Conservation (phyloP, 2,113 vertebrate species). For the Noturus placidus region DNA sequence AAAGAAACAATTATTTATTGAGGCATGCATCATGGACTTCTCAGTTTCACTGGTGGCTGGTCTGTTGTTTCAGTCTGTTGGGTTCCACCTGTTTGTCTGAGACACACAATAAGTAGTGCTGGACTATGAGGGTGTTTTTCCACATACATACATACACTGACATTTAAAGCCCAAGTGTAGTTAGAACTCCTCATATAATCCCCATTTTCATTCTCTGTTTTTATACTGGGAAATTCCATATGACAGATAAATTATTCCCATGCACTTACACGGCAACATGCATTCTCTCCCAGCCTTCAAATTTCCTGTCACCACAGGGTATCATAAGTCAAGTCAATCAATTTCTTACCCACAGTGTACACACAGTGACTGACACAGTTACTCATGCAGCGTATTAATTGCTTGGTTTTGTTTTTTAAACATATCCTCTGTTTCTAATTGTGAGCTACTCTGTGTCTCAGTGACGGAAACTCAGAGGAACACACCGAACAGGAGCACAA, state of each 20-base stretch:
- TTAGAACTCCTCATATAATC: conserved; percentile 32
- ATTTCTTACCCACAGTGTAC: conserved; percentile 26
- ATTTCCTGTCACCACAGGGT: conserved; percentile 1
- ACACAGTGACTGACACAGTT: conserved; percentile 40
- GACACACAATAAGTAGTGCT: background rate
- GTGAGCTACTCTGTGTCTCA: conserved; percentile 3
- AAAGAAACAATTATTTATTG: conserved; percentile 39
- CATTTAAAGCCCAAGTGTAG: conserved; percentile 46
- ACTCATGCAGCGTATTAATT: conserved; percentile 31
- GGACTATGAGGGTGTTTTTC: conserved; percentile 11
- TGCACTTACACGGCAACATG: conserved; percentile 30
- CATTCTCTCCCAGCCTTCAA: background rate
- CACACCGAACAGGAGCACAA: conserved; percentile 1
- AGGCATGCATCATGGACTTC: background rate
- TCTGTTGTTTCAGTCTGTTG: conserved; percentile 29
- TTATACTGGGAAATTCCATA: conserved; percentile 42
- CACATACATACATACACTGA: conserved; percentile 25
- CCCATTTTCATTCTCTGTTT: conserved; percentile 28
- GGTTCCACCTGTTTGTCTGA: conserved; percentile 28
- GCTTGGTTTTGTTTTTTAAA: conserved; percentile 33
- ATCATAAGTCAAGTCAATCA: conserved; percentile 34
- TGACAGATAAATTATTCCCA: conserved; percentile 45
- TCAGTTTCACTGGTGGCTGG: background rate
- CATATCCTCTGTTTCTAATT: conserved; percentile 37
- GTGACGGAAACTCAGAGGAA: conserved; percentile 14